A percentile compares a stretch with the other conserved stretches of the same genome.
These are phyloP conservation scores for Aphis craccivora DNA, from an alignment of 1,140 invertebrate genomes.

Conservation along the genomic window DNA sequence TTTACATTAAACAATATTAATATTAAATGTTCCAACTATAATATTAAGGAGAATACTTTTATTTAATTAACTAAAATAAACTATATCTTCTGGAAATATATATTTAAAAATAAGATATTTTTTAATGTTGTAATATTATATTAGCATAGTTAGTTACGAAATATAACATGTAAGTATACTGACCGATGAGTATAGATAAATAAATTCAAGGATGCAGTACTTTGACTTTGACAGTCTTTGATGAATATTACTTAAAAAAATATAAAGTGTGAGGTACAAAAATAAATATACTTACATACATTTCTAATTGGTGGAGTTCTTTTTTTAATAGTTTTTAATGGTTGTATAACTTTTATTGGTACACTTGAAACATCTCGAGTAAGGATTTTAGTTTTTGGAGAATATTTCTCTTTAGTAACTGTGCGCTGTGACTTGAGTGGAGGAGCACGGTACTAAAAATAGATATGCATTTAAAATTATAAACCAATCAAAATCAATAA, in stretches of 20 bases:
- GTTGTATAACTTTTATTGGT: constrained; percentile 25
- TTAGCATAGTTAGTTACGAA: background rate
- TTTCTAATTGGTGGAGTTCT: background rate
- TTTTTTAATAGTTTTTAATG: constrained; percentile 30
- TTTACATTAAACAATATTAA: background rate
- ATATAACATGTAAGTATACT: background rate
- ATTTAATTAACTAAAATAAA: background rate
- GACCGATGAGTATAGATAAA: background rate
- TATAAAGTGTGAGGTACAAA: background rate
- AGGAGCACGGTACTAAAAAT: constrained; percentile 61
- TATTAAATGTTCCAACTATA: background rate
- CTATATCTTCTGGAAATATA: background rate
- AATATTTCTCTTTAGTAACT: constrained; percentile 61
- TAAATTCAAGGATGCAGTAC: background rate
- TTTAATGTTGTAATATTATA: background rate
- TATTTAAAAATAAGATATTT: background rate
- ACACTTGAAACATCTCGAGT: constrained; percentile 32
- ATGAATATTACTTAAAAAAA: background rate
- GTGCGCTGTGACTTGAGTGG: constrained; percentile 59
- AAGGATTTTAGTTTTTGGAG: constrained; percentile 55
- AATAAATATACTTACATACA: background rate
- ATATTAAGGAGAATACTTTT: background rate
- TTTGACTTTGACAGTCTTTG: background rate
- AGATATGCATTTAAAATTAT: background rate
- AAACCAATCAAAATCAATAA: background rate